Base-by-base conservation (phyloP, 1,140 invertebrate genomes). In the Drosophila sturtevanti region DNA sequence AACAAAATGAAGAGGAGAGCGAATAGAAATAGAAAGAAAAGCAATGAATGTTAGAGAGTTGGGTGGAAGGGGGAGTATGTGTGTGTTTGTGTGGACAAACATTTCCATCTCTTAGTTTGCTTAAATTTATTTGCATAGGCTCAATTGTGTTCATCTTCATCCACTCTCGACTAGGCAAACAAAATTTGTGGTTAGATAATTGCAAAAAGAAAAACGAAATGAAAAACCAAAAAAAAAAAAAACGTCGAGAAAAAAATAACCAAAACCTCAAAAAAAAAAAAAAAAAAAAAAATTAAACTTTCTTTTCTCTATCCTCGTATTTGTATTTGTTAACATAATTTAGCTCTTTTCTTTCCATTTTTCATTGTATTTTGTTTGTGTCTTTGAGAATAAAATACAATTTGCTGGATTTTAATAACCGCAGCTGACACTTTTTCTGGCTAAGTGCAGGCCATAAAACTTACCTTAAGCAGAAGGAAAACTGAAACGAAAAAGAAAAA, bases 321-420 rank as follows among this genome's bases (percentile, higher is more conserved):
- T 44, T 44, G n/a, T n/a, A 18, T 48, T 48, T 48, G 14, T 10
- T 18, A 35, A 56, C 54, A 35, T 35, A 35, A 56, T 34, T 34
- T 34, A 35, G 59, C 73, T 69, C 72, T 31, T 31, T 31, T 31
- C 27, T 31, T 31, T 31, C n/a, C n/a, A n/a, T n/a, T n/a, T n/a
- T n/a, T n/a, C n/a, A n/a, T 31, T 31, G 4, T 31, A 1, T 6
- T 31, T 31, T 31, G 1, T 31, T 1, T 75, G 67, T 69, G 60
- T 73, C 66, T n/a, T 41, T 38, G 68, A 62, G 66, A 78, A 78
- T 78, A 78, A 78, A 48, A 78, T 72, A 78, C 64, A 73, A 79
- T 79, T 79, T 79, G 67, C 76, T 61, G 60, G 70, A 48, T 75
- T 79, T 79, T 79, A 79, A 79, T 79, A 79, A 79, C 75, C 77